Evolutionary conservation across 2,888 invertebrate species (phyloP), one percentile per base, ranked within the genome.

Genomic region (Pegoplata infirma): DNA sequence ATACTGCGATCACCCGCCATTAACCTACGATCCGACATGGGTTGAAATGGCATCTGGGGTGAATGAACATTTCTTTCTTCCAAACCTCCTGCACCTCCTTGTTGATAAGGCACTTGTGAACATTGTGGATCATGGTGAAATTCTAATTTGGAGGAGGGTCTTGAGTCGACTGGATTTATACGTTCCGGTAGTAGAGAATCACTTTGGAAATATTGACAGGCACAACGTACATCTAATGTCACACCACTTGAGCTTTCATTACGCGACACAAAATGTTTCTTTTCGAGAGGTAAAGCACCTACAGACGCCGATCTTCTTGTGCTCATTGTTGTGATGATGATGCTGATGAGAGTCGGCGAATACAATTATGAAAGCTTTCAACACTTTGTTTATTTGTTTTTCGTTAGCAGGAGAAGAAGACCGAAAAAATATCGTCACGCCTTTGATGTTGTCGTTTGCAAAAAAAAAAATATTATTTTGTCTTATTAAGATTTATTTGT

Each of bases 121-220:
- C 71, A 63, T 40, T 71, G 51, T 0, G 56, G 89, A 89, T 87
- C 92, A 90, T 87, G 79, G 55, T 86, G 83, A 14, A 85, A 87
- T 3, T 84, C 88, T 61, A 91, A 91, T 83, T 92, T 91, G 61
- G 93, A 93, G n/a, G 92, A 90, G 76, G 93, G 92, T 81, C 92
- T 91, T 81, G 92, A 92, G 21, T 88, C 93, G 83, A 93, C 91
- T 81, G 93, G 93, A 88, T 94, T 94, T 71, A 92, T 91, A 86
- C 94, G 92, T 88, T 95, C 95, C 78, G 95, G 95, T 84, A 96
- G 90, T 84, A 95, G 90, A 77, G 94, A 94, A 89, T 95, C 94
- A 88, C 94, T 93, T 91, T 95, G 94, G 90, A 93, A 96, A 90
- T 93, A 96, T 90, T 96, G 96, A 90, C 96, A 96, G 82, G 92